Evolutionary conservation across 2,888 invertebrate genomes (phyloP).

Genomic region (Mantis religiosa): DNA sequence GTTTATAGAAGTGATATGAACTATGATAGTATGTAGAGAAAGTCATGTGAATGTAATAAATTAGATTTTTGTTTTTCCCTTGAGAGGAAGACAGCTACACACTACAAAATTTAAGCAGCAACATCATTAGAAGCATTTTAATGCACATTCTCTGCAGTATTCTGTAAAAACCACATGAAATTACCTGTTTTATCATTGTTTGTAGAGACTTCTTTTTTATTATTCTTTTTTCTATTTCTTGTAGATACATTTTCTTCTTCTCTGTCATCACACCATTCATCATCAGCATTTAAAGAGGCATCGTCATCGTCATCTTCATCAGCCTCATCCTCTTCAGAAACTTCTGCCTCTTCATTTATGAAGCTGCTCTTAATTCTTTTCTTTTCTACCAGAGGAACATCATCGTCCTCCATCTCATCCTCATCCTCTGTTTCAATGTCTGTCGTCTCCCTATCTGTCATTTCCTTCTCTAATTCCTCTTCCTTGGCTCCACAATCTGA

Average conservation of each 20-base stretch:
- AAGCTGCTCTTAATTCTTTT: conserved; percentile 40
- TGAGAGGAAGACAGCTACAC: too few species aligned
- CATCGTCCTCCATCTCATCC: conserved; percentile 37
- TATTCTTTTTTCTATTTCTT: conserved; percentile 33
- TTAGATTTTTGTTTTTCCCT: too few species aligned
- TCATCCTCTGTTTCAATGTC: conserved; percentile 43
- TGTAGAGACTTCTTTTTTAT: conserved; percentile 34
- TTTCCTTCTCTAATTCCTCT: conserved; percentile 37
- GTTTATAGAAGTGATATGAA: too few species aligned
- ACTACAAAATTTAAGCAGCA: too few species aligned
- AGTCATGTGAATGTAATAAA: too few species aligned
- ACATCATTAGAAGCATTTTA: too few species aligned
- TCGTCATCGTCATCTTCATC: conserved; percentile 35
- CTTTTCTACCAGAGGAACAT: conserved; percentile 35
- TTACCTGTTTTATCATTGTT: too few species aligned
- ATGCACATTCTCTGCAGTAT: too few species aligned
- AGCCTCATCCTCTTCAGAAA: conserved; percentile 34
- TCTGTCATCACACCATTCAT: conserved; percentile 37
- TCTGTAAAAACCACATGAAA: too few species aligned
- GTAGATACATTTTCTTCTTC: conserved; percentile 28
- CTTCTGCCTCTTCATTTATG: conserved; percentile 51
- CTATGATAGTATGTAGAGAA: too few species aligned
- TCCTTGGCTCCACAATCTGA: conserved; percentile 31
- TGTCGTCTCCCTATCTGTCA: conserved; percentile 35
- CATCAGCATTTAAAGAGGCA: conserved; percentile 20